Evolutionary conservation across 2,888 invertebrate species (phyloP).

Genomic region (Icerya purchasi): DNA sequence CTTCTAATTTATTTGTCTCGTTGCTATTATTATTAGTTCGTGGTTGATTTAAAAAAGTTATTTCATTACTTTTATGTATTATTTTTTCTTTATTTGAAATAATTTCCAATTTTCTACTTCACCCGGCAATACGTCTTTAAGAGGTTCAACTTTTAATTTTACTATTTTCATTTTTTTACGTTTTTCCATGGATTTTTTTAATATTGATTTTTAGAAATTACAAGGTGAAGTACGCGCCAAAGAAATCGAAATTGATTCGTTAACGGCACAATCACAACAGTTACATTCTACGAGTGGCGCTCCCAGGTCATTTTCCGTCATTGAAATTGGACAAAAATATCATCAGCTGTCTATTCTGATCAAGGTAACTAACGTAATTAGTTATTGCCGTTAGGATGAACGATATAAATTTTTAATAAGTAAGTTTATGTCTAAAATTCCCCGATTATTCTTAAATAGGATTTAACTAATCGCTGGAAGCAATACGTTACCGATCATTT

Average conservation of each 20-base stretch:
- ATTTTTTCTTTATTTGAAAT: too few relatives aligned
- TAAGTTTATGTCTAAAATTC: not conserved
- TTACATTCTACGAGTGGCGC: slow-evolving; percentile 50
- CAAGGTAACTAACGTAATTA: slow-evolving; percentile 38
- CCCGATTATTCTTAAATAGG: slow-evolving; percentile 29
- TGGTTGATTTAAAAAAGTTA: too few relatives aligned
- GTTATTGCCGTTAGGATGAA: too few relatives aligned
- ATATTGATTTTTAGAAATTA: slow-evolving; percentile 31
- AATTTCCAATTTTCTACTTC: too few relatives aligned
- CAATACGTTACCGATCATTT: slow-evolving; percentile 72
- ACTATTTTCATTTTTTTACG: too few relatives aligned
- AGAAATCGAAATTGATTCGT: slow-evolving; percentile 76
- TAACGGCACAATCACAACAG: slow-evolving; percentile 75
- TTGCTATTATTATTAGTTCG: too few relatives aligned
- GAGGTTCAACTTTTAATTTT: too few relatives aligned
- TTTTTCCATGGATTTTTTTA: too few relatives aligned
- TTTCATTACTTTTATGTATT: too few relatives aligned
- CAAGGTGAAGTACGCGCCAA: slow-evolving; percentile 79
- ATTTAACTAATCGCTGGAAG: slow-evolving; percentile 75
- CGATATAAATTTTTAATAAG: not conserved
- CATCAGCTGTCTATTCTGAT: slow-evolving; percentile 74
- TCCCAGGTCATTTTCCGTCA: slow-evolving; percentile 58
- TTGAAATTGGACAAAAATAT: slow-evolving; percentile 78
- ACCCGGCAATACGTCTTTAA: too few relatives aligned
- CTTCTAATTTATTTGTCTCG: too few relatives aligned